Evolutionary conservation across 2,888 invertebrate genomes (phyloP).

Genomic region (Nezara viridula): DNA sequence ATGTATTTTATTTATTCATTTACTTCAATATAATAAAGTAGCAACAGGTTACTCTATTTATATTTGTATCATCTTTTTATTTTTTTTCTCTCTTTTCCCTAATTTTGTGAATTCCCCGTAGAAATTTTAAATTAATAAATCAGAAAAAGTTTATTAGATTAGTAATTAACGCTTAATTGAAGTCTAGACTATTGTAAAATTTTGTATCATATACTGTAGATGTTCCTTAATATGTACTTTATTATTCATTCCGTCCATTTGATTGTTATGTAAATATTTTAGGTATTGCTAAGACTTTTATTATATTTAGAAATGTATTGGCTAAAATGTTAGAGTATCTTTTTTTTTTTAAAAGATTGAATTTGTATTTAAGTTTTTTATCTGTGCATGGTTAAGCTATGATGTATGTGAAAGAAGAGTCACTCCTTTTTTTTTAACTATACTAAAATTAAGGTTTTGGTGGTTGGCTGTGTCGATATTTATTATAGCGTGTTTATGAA

Average conservation of each 20-base stretch:
- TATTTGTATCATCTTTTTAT: neutral
- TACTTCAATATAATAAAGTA: neutral
- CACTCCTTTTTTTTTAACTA: constrained; percentile 35
- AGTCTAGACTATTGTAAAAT: constrained; percentile 12
- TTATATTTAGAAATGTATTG: constrained; percentile 3
- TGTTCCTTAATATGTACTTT: constrained; percentile 43
- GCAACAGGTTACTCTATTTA: neutral
- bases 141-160: neutral
- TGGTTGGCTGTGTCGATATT: constrained; percentile 32
- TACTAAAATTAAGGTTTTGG: constrained; percentile 51
- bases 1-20: constrained; percentile 42
- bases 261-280: constrained; percentile 29
- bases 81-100: neutral
- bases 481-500: constrained; percentile 40
- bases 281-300: constrained; percentile 9
- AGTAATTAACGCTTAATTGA: neutral
- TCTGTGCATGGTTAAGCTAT: constrained; percentile 27
- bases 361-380: constrained; percentile 34
- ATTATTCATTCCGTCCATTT: constrained; percentile 38
- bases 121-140: constrained; percentile 8
- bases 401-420: neutral
- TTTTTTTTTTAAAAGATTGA: constrained; percentile 36
- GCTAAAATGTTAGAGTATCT: constrained; percentile 4
- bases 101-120: neutral
- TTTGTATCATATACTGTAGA: constrained; percentile 30